Conservation (phyloP, 2,888 invertebrate genomes). For the Ophion ventricosus region DNA sequence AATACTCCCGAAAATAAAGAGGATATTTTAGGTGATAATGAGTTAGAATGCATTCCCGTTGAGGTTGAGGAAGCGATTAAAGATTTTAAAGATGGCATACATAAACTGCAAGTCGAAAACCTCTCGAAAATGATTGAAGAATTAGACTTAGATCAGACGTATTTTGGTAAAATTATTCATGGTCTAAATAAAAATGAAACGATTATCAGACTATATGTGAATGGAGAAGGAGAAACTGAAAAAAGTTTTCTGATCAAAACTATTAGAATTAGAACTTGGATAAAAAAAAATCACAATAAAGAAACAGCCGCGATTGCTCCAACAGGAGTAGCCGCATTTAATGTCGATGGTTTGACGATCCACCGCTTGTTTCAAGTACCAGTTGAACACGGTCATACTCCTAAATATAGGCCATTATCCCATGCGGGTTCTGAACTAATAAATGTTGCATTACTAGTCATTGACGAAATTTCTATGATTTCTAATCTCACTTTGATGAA, state of each 20-base stretch:
- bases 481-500: too few relatives aligned
- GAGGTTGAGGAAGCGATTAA: constrained; percentile 3
- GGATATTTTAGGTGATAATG: constrained; percentile 58
- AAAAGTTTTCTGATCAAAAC: too few relatives aligned
- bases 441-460: too few relatives aligned
- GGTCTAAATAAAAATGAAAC: constrained; percentile 28
- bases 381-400: constrained; percentile 70
- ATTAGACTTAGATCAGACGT: constrained; percentile 68
- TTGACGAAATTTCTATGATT: too few relatives aligned
- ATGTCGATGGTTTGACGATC: too few relatives aligned
- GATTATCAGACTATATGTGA: constrained; percentile 67
- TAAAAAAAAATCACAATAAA: constrained; percentile 70
- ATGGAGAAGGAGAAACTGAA: constrained; percentile 75
- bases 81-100: constrained; percentile 48
- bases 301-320: constrained; percentile 74
- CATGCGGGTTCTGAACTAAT: constrained; percentile 64
- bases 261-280: constrained; percentile 71
- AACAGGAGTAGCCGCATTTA: too few relatives aligned
- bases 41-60: constrained; percentile 57
- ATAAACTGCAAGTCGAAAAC: constrained; percentile 49
- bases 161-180: constrained; percentile 61
- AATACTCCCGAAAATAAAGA: constrained; percentile 62
- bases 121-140: constrained; percentile 62
- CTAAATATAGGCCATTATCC: constrained; percentile 73
- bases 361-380: too few relatives aligned